Conservation (phyloP, 1,140 invertebrate species). For the Mylabris phalerata region DNA sequence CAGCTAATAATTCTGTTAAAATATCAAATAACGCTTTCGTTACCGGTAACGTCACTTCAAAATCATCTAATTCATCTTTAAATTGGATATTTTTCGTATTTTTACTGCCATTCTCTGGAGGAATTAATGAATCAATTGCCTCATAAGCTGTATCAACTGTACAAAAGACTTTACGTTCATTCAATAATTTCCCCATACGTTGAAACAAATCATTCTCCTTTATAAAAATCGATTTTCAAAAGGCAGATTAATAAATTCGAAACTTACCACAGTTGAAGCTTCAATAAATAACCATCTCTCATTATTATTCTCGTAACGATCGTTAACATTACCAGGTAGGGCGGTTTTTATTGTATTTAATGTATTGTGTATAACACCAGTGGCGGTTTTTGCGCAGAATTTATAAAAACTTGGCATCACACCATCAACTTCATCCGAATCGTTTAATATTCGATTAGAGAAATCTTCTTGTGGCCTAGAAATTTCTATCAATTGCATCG, state of each 20-base stretch:
- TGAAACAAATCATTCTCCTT: conserved; percentile 26
- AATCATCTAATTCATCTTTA: conserved; percentile 39
- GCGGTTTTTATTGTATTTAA: conserved; percentile 41
- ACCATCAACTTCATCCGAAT: conserved; percentile 31
- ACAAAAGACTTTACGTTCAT: conserved; percentile 38
- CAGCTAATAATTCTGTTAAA: conserved; percentile 35
- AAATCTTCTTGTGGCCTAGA: conserved; percentile 30
- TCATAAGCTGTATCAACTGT: conserved; percentile 39
- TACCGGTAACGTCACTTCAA: conserved; percentile 35
- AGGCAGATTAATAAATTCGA: too few relatives aligned
- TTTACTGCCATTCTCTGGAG: conserved; percentile 5
- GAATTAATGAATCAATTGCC: conserved; percentile 36
- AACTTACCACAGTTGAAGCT: conserved; percentile 18
- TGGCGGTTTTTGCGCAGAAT: conserved; percentile 38
- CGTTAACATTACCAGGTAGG: conserved; percentile 31
- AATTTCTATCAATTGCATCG: neutral
- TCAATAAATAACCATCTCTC: conserved; percentile 27
- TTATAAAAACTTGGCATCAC: conserved; percentile 39
- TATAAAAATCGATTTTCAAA: neutral
- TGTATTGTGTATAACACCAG: conserved; percentile 39
- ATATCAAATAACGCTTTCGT: conserved; percentile 35
- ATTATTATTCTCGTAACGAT: conserved; percentile 16
- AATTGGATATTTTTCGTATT: conserved; percentile 13
- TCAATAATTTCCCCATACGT: conserved; percentile 33
- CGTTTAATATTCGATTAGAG: conserved; percentile 15